Base-by-base conservation (phyloP, 2,113 vertebrate genomes). In the Bufo bufo region DNA sequence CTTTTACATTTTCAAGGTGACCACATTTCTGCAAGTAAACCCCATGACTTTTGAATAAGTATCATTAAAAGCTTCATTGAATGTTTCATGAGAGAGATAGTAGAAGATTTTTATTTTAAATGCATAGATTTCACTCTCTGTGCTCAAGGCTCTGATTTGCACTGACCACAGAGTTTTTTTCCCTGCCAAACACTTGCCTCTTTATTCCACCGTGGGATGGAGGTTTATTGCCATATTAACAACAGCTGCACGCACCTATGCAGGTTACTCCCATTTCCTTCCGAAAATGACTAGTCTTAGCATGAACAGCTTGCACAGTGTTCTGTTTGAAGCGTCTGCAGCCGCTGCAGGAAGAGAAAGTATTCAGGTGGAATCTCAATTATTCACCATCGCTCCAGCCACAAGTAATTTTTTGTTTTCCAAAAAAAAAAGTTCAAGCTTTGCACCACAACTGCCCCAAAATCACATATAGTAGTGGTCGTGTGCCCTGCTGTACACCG, bases 221-320 rank as follows among this genome's bases (percentile, higher is more conserved):
- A n/a, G 17, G n/a, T 78, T 78, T 78, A 78, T 56, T 78, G 50
- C 77, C 77, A 14, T 56, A 54, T 78, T 78, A 78, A 23, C 49
- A 78, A 14, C 77, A n/a, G 49, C 77, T 54, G 10, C 77, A 13
- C 14, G 49, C 49, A 78, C 50, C 50, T 54, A 78, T 54, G 6
- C 20, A 2, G n/a, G 56, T 20, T 52, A 54, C 77, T 54, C 77
- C 45, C 47, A 80, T 80, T 59, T 63, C 23, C 69, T 56, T 85
- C 69, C 66, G 19, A 20, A 75, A 75, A 75, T 47, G 72, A 75
- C 72, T 45, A 72, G 69, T 17, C 33, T 45, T n/a, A 49, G 45
- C 72, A 75, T 72, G 69, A 72, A 72, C 69, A 47, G 33, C 69
- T 72, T n/a, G 72, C 2, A 13, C 71, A 75, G 72, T 49, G 72